phyloP scores from a whole-genome alignment of 2,113 vertebrate genomes.

The Notechis scutatus region DNA sequence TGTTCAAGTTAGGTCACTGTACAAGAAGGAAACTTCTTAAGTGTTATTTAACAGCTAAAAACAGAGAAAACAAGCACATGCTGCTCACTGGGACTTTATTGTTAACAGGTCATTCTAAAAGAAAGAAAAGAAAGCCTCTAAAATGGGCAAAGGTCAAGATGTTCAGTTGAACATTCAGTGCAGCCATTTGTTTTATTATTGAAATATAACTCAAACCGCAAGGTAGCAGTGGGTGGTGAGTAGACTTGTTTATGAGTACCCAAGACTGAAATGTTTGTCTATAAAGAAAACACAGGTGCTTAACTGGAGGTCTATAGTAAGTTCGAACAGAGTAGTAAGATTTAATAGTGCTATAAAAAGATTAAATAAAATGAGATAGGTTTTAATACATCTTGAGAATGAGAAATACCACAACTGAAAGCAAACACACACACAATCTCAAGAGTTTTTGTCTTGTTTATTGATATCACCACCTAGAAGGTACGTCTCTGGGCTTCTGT shows the following conservation, averaged over 20 bases:
- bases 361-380: constrained; percentile 59
- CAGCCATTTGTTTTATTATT: constrained; percentile 53
- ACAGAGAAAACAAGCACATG: constrained; percentile 15
- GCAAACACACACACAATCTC: not conserved
- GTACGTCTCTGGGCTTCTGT: not conserved
- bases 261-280: constrained; percentile 53
- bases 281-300: constrained; percentile 58
- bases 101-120: constrained; percentile 33
- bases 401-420: constrained; percentile 34
- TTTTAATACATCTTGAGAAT: constrained; percentile 53
- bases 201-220: constrained; percentile 45
- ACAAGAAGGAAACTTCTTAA: constrained; percentile 42
- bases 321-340: constrained; percentile 56
- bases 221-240: constrained; percentile 29
- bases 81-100: constrained; percentile 41
- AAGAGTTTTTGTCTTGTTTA: constrained; percentile 27
- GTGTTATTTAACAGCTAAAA: constrained; percentile 19
- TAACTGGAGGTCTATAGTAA: constrained; percentile 34
- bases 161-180: constrained; percentile 56
- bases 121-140: constrained; percentile 36
- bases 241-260: constrained; percentile 56
- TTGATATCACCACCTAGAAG: not conserved
- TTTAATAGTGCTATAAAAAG: constrained; percentile 61
- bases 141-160: constrained; percentile 57
- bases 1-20: not conserved